phyloP scores from a whole-genome alignment of 2,797 vertebrate species.

The Luscinia megarhynchos region DNA sequence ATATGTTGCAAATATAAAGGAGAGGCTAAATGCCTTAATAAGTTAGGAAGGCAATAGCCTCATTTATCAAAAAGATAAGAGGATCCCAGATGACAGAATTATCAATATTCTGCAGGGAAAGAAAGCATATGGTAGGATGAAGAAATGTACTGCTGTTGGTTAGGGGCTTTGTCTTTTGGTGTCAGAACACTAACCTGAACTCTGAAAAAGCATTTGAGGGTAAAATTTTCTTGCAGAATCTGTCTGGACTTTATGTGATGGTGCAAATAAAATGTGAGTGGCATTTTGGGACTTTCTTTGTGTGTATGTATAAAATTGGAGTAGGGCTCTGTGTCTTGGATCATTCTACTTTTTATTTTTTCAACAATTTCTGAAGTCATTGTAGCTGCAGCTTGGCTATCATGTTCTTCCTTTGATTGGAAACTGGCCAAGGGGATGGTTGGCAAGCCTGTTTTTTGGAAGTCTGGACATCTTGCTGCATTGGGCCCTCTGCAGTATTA shows the following conservation, averaged over 20 bases:
- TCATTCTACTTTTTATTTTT: not conserved
- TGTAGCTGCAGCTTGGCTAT: constrained; percentile 31
- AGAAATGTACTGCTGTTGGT: not conserved
- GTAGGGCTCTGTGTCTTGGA: not conserved
- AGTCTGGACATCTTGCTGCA: constrained; percentile 44
- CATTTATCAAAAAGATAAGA: constrained; percentile 47
- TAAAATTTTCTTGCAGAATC: not conserved
- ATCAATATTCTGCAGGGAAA: constrained; percentile 9
- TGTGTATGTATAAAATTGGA: not conserved
- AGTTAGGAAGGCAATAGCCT: constrained; percentile 5
- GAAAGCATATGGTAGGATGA: not conserved
- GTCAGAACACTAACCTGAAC: not conserved
- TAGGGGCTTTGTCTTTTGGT: not conserved
- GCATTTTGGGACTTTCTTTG: not conserved
- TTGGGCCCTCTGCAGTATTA: constrained; percentile 48
- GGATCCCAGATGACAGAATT: constrained; percentile 21
- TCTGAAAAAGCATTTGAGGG: not conserved
- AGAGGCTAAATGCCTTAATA: constrained; percentile 6
- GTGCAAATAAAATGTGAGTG: not conserved
- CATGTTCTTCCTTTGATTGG: constrained; percentile 34
- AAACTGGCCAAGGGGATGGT: constrained; percentile 24
- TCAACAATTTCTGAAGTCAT: not conserved
- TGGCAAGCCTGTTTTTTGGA: constrained; percentile 51
- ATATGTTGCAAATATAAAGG: not conserved
- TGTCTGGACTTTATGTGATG: not conserved